These are phyloP conservation scores for Mareca penelope DNA, from an alignment of 2,797 vertebrate species.

Conservation along the genomic window DNA sequence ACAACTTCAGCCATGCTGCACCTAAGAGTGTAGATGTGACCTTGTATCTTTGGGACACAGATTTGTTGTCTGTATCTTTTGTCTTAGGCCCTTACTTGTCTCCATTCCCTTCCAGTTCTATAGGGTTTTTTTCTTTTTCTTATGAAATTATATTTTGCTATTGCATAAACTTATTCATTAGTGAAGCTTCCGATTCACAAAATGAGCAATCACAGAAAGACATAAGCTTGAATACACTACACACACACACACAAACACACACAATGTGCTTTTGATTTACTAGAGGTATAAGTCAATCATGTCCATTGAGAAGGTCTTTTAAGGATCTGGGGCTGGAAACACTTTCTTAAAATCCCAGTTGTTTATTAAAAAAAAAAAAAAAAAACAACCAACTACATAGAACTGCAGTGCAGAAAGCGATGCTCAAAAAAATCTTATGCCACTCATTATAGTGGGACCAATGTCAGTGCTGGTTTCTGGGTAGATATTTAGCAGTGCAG, in stretches of 20 bases:
- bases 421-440: neutral
- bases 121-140: slow-evolving; percentile 44
- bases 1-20: neutral
- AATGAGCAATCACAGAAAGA: slow-evolving; percentile 18
- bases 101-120: slow-evolving; percentile 71
- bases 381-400: accelerated
- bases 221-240: slow-evolving; percentile 51
- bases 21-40: neutral
- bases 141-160: slow-evolving; percentile 67
- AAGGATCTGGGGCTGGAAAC: neutral
- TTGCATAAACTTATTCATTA: slow-evolving; percentile 61
- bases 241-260: neutral
- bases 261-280: slow-evolving; percentile 19
- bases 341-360: slow-evolving; percentile 32
- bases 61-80: neutral
- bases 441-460: neutral
- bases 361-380: neutral
- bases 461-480: neutral
- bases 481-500: neutral
- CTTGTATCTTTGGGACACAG: neutral
- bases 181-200: slow-evolving; percentile 58
- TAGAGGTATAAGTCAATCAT: neutral
- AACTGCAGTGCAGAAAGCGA: neutral
- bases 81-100: slow-evolving; percentile 48
- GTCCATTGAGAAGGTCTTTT: neutral